Percentiles rank a stretch among this genome's conserved stretches.
phyloP scores from a whole-genome alignment of 2,113 vertebrate species.

The Piprites chloris region DNA sequence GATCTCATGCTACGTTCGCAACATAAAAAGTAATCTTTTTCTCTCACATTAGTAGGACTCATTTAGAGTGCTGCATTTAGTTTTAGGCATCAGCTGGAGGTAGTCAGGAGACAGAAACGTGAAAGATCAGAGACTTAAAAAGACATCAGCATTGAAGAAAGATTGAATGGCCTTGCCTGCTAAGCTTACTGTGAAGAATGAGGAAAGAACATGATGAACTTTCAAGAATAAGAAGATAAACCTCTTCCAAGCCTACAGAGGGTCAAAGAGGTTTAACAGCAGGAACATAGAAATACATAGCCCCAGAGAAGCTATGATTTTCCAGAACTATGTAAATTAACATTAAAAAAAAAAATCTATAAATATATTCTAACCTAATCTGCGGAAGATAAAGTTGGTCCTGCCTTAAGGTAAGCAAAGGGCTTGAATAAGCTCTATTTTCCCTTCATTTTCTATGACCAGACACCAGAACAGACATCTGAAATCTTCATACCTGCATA shows the following conservation, averaged over 20 bases:
- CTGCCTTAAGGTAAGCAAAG: not conserved
- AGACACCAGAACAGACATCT: not conserved
- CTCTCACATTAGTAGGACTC: not conserved
- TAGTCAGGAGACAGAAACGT: not conserved
- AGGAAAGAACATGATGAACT: not conserved
- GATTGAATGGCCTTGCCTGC: not conserved
- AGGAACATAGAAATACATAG: not conserved
- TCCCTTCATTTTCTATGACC: not conserved
- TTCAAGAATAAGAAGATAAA: not conserved
- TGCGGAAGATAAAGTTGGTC: not conserved
- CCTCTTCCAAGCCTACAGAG: not conserved
- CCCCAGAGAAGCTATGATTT: not conserved
- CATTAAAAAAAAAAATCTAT: not conserved
- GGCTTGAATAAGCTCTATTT: not conserved
- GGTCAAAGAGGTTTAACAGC: not conserved
- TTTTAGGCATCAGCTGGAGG: not conserved
- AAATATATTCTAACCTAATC: not conserved
- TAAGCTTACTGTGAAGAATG: not conserved
- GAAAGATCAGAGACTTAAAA: not conserved
- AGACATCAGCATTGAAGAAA: not conserved
- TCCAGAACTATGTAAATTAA: not conserved
- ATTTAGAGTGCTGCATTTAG: not conserved
- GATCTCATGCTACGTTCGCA: not conserved
- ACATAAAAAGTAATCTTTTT: not conserved
- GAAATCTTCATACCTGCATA: not conserved